Evolutionary conservation across 2,797 vertebrate genomes (phyloP).

Genomic region (Bovichtus variegatus): DNA sequence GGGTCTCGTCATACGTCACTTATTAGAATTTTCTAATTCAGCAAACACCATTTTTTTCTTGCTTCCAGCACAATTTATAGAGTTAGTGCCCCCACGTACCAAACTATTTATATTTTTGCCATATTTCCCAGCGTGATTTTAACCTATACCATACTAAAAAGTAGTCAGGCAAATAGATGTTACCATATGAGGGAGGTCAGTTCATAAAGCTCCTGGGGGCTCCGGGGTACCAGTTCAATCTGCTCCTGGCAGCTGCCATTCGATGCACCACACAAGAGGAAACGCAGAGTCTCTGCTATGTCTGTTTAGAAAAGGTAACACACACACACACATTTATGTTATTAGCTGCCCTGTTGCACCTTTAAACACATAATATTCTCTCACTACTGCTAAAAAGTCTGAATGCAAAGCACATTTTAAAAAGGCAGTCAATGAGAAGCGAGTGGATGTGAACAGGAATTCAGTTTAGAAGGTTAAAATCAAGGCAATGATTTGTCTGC

Average conservation of each 20-base stretch:
- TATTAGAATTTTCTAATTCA: not conserved
- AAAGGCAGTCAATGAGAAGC: not conserved
- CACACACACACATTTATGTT: slow-evolving; percentile 24
- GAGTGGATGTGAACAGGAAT: not conserved
- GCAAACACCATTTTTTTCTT: not conserved
- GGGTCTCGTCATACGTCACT: not conserved
- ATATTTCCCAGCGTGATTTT: not conserved
- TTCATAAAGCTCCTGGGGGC: slow-evolving; percentile 98
- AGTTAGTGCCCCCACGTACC: not conserved
- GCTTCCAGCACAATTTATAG: not conserved
- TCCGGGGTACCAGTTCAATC: slow-evolving; percentile 98
- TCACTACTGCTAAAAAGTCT: not conserved
- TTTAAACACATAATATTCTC: not conserved
- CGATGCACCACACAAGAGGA: slow-evolving; percentile 97
- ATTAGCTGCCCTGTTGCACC: not conserved
- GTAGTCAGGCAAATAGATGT: slow-evolving; percentile 6
- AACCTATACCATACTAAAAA: not conserved
- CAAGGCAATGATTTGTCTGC: not conserved
- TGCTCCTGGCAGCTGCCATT: slow-evolving; percentile 99
- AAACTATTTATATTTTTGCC: not conserved
- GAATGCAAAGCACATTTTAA: not conserved
- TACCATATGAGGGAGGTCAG: slow-evolving; percentile 99
- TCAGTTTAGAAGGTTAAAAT: not conserved
- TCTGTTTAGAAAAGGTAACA: slow-evolving; percentile 83
- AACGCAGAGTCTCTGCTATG: slow-evolving; percentile 98